Evolutionary conservation across 2,888 invertebrate species (phyloP).

Genomic region (Tyria jacobaeae): DNA sequence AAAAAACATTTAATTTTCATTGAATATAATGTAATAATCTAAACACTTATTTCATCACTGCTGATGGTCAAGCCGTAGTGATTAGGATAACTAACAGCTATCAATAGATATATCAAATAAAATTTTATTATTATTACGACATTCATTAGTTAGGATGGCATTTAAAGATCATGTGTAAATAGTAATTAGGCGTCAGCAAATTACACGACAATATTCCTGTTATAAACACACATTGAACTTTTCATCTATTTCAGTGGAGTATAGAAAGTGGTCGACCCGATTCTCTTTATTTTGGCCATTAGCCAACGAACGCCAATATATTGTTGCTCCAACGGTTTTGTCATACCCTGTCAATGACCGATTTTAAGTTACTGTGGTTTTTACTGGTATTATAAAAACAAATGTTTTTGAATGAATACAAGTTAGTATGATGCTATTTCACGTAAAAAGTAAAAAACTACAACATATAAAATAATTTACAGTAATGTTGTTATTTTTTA

Average conservation of each 20-base stretch:
- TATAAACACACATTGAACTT: constrained; percentile 68
- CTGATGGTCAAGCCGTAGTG: too few relatives aligned
- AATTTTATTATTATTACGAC: constrained; percentile 1
- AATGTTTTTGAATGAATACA: not conserved
- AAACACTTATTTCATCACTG: too few relatives aligned
- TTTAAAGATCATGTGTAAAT: constrained; percentile 18
- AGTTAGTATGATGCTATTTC: not conserved
- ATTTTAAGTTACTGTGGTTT: constrained; percentile 27
- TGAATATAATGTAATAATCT: too few relatives aligned
- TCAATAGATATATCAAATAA: constrained; percentile 7
- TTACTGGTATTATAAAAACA: not conserved
- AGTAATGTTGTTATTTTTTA: too few relatives aligned
- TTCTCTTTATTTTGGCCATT: constrained; percentile 66
- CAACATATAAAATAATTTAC: too few relatives aligned
- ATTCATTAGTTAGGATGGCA: not conserved
- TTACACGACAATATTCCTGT: constrained; percentile 17
- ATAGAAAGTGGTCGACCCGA: constrained; percentile 70
- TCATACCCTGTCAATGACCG: constrained; percentile 63
- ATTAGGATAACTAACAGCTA: too few relatives aligned
- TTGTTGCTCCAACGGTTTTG: constrained; percentile 59
- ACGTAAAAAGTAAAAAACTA: not conserved
- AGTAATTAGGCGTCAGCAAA: constrained; percentile 5
- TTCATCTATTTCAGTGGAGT: constrained; percentile 64
- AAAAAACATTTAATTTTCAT: too few relatives aligned
- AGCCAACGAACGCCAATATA: constrained; percentile 70